Evolutionary conservation across 2,888 invertebrate species (phyloP).

Genomic region (Drosophila macrothrix): DNA sequence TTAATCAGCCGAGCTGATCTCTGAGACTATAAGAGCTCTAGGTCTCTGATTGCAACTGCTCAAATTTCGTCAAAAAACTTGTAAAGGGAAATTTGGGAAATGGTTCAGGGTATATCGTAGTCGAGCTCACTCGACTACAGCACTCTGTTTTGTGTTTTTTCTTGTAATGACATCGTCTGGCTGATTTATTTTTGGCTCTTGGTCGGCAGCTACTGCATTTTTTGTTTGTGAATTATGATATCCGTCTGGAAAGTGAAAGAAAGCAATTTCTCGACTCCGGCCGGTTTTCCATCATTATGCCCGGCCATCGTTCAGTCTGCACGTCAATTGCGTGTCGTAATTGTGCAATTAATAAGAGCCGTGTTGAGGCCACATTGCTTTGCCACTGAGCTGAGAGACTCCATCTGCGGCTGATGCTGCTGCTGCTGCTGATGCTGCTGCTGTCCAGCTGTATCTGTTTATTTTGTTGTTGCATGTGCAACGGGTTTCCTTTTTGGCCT

Average conservation of each 20-base stretch:
- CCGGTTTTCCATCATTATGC: slow-evolving; percentile 66
- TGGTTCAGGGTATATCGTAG: not conserved
- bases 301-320: slow-evolving; percentile 63
- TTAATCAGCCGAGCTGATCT: not conserved
- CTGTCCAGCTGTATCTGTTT: not conserved
- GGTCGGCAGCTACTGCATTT: slow-evolving; percentile 51
- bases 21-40: not conserved
- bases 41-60: not conserved
- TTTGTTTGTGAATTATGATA: slow-evolving; percentile 69
- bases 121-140: not conserved
- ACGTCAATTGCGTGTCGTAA: slow-evolving; percentile 79
- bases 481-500: slow-evolving; percentile 61
- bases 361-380: slow-evolving; percentile 13
- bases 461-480: slow-evolving; percentile 28
- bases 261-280: slow-evolving; percentile 68
- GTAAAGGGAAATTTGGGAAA: no score
- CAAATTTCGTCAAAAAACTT: not conserved
- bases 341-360: slow-evolving; percentile 79
- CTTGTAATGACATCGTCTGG: slow-evolving; percentile 32
- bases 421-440: not conserved
- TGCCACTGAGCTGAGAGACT: not conserved
- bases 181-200: slow-evolving; percentile 53
- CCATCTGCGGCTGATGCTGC: not conserved
- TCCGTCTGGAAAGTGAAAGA: slow-evolving; percentile 80
- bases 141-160: slow-evolving; percentile 1